Conservation (phyloP, 2,888 invertebrate species). For the Apotomis capreana region DNA sequence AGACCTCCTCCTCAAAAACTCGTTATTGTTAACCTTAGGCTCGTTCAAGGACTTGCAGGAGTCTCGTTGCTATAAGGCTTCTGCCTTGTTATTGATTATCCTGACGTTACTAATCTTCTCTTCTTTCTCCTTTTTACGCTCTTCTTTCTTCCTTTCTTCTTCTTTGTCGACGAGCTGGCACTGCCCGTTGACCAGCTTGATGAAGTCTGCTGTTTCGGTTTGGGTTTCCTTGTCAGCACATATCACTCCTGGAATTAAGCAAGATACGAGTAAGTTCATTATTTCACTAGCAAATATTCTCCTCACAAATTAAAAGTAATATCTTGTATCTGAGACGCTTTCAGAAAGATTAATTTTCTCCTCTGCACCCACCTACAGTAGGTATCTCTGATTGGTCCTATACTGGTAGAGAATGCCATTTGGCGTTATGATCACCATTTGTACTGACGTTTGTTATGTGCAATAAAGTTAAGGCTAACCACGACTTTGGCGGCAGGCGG, state of each 20-base stretch:
- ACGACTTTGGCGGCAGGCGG: no score
- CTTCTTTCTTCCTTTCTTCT: constrained; percentile 44
- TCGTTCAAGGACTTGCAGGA: constrained; percentile 70
- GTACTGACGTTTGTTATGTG: no score
- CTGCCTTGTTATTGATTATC: constrained; percentile 59
- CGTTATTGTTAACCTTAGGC: constrained; percentile 58
- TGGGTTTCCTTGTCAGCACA: constrained; percentile 71
- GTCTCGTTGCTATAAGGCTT: constrained; percentile 74
- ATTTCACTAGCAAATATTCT: no score
- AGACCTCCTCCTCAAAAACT: constrained; percentile 67
- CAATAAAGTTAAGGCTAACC: no score
- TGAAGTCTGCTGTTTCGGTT: constrained; percentile 69
- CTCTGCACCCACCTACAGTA: no score
- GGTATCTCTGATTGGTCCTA: no score
- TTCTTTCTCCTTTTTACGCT: constrained; percentile 50
- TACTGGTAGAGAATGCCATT: no score
- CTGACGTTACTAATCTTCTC: constrained; percentile 45
- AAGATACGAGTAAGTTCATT: background rate
- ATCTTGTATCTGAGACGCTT: no score
- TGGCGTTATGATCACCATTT: no score
- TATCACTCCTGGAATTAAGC: constrained; percentile 57
- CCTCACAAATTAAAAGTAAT: no score
- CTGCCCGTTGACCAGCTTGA: constrained; percentile 66
- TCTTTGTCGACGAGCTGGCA: constrained; percentile 51
- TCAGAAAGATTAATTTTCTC: no score